Evolutionary conservation across 2,888 invertebrate species (phyloP).

Genomic region (Abrostola triplasia): DNA sequence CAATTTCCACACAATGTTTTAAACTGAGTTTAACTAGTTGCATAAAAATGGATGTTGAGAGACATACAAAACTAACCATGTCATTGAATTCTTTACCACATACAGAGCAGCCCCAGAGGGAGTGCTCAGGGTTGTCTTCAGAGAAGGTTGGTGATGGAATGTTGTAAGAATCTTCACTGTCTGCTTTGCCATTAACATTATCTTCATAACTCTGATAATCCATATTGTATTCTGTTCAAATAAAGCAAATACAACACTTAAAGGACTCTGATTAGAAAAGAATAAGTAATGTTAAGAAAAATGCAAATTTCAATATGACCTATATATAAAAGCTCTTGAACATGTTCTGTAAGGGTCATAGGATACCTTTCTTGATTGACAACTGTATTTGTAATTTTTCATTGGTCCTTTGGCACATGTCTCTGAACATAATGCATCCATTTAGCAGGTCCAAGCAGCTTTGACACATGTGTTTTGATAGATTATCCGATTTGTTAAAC

Average conservation of each 20-base stretch:
- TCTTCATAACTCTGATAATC: conserved; percentile 59
- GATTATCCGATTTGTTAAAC: conserved; percentile 71
- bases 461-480: conserved; percentile 78
- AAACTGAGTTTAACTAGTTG: too few species aligned
- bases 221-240: conserved; percentile 46
- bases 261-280: background rate
- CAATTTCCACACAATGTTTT: too few species aligned
- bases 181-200: conserved; percentile 49
- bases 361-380: conserved; percentile 75
- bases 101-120: conserved; percentile 67
- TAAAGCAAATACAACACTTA: background rate
- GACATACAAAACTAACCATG: conserved; percentile 65
- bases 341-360: background rate
- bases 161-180: conserved; percentile 73
- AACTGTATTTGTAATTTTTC: conserved; percentile 64
- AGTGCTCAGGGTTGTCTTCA: conserved; percentile 65
- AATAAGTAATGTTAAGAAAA: too few species aligned
- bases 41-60: too few species aligned
- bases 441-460: conserved; percentile 78
- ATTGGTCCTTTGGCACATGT: conserved; percentile 78
- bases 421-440: conserved; percentile 80
- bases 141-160: conserved; percentile 73
- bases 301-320: too few species aligned
- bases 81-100: conserved; percentile 73
- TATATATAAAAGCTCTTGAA: too few species aligned